Evolutionary conservation across 2,797 vertebrate genomes (phyloP).

Genomic region (Choloepus didactylus): DNA sequence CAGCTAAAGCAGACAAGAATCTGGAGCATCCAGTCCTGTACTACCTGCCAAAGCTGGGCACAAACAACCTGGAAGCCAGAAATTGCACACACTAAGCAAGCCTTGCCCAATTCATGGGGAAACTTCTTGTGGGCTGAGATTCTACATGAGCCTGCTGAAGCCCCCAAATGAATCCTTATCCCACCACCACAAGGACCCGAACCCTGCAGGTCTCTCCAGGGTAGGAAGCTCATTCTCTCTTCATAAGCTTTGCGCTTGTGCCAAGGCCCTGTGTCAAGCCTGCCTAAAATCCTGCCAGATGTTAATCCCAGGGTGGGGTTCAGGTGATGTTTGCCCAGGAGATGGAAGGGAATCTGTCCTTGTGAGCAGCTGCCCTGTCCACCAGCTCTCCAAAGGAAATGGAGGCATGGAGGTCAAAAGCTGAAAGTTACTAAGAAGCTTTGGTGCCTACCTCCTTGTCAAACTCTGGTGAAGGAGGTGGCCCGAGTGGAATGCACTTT

Average conservation of each 20-base stretch:
- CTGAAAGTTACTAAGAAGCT: background rate
- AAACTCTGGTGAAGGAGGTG: background rate
- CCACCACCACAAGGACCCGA: background rate
- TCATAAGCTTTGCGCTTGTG: background rate
- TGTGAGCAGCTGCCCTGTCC: background rate
- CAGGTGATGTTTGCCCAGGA: background rate
- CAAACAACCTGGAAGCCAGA: constrained; percentile 45
- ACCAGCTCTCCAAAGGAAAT: background rate
- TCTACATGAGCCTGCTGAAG: background rate
- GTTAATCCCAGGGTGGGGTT: background rate
- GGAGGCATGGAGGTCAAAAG: background rate
- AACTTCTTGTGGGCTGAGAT: background rate
- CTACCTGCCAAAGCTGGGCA: constrained; percentile 37
- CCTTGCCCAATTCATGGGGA: background rate
- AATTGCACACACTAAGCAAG: background rate
- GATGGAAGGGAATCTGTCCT: background rate
- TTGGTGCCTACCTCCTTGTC: background rate
- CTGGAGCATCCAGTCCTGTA: constrained; percentile 62
- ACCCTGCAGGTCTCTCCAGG: background rate
- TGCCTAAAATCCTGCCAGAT: background rate
- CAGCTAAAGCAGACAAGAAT: constrained; percentile 67
- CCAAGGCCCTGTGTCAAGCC: background rate
- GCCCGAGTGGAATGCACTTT: background rate
- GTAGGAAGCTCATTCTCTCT: background rate
- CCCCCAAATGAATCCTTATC: background rate